Evolutionary conservation across 2,888 invertebrate genomes (phyloP).

Genomic region (Andrena haemorrhoa): DNA sequence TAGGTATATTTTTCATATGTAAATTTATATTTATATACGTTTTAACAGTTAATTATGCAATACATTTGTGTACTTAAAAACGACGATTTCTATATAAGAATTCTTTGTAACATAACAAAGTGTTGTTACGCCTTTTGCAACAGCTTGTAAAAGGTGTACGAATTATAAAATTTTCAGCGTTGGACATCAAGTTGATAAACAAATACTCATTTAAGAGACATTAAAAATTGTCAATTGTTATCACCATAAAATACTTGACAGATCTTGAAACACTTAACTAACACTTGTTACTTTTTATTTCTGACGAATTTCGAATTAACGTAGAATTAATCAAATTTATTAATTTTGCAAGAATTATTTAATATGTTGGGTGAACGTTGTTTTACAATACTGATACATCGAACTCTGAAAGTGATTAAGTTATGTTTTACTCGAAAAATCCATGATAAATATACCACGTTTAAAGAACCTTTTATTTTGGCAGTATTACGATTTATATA

Average conservation of each 20-base stretch:
- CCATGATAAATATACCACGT: background rate
- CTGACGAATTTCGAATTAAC: background rate
- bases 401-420: background rate
- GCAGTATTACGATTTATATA: conserved; percentile 22
- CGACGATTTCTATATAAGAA: background rate
- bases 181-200: background rate
- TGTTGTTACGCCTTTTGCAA: background rate
- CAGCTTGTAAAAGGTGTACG: background rate
- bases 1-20: background rate
- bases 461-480: background rate
- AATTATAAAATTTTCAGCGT: conserved; percentile 5
- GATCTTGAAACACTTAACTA: background rate
- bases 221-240: background rate
- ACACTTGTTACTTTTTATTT: background rate
- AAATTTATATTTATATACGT: conserved; percentile 9
- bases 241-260: background rate
- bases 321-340: background rate
- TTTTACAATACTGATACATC: background rate
- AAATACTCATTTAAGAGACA: background rate
- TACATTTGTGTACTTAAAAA: conserved; percentile 1
- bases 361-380: background rate
- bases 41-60: conserved; percentile 1
- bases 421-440: background rate
- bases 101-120: background rate
- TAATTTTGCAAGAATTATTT: background rate